Conservation (phyloP, 2,888 invertebrate species). For the Folsomia manolachei region DNA sequence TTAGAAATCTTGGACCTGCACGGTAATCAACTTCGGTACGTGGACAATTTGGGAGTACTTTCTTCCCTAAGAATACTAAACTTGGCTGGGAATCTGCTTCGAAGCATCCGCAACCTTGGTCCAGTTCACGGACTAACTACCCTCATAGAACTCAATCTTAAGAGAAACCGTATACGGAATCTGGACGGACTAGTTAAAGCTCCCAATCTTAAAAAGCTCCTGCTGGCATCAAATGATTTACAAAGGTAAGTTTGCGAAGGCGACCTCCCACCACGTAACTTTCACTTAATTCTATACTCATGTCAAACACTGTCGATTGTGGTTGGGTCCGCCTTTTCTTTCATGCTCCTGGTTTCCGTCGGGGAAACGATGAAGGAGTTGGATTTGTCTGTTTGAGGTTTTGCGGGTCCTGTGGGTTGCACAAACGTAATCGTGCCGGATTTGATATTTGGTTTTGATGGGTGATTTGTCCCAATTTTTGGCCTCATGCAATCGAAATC, state of each 20-base stretch:
- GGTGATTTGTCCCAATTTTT: constrained; percentile 22
- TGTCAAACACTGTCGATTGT: neutral
- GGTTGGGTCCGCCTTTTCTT: neutral
- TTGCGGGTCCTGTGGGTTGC: neutral
- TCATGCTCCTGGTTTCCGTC: too few species aligned
- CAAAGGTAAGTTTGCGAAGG: constrained; percentile 54
- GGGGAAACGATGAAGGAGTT: neutral
- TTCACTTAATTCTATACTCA: neutral
- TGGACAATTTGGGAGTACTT: constrained; percentile 68
- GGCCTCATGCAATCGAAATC: constrained; percentile 18
- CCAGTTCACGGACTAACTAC: constrained; percentile 73
- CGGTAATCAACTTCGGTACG: constrained; percentile 79
- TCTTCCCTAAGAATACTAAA: constrained; percentile 83
- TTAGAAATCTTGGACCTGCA: constrained; percentile 77
- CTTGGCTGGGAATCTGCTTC: constrained; percentile 86
- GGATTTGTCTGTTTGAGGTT: neutral
- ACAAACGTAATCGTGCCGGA: too few species aligned
- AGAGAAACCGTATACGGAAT: constrained; percentile 77
- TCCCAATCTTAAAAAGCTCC: constrained; percentile 72
- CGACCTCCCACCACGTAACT: neutral
- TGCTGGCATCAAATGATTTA: constrained; percentile 77
- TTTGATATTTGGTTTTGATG: constrained; percentile 16
- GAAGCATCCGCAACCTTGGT: constrained; percentile 71
- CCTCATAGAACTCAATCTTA: constrained; percentile 81
- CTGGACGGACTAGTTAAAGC: constrained; percentile 76